Evolutionary conservation across 2,113 vertebrate species (phyloP).

Genomic region (Coturnix japonica): DNA sequence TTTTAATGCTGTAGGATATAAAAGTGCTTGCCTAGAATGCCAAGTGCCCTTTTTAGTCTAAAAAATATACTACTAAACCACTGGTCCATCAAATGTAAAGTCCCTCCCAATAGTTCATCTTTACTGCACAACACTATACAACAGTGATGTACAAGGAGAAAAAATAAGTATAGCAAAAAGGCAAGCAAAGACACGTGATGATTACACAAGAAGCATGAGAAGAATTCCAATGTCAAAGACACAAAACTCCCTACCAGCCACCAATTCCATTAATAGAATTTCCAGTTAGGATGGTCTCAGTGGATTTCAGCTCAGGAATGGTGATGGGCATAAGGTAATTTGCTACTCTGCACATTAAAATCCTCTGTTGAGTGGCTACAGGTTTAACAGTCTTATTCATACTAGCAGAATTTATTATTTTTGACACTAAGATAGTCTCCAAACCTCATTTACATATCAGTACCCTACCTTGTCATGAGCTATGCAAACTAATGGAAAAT

Average conservation of each 20-base stretch:
- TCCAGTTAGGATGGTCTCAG: not conserved
- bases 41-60: not conserved
- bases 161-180: not conserved
- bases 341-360: not conserved
- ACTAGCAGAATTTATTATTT: not conserved
- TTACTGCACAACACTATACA: not conserved
- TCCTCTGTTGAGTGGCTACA: not conserved
- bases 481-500: not conserved
- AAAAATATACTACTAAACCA: not conserved
- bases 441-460: not conserved
- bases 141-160: not conserved
- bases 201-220: not conserved
- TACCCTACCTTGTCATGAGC: not conserved
- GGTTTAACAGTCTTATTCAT: not conserved
- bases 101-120: not conserved
- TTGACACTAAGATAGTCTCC: not conserved
- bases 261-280: not conserved
- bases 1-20: not conserved
- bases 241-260: not conserved
- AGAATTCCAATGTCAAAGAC: not conserved
- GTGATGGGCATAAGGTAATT: not conserved
- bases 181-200: not conserved
- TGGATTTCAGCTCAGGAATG: not conserved
- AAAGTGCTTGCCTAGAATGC: not conserved
- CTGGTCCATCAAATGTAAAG: not conserved